These are phyloP conservation scores for Xenentodon cancila DNA, from an alignment of 2,797 vertebrate genomes.

Conservation along the genomic window DNA sequence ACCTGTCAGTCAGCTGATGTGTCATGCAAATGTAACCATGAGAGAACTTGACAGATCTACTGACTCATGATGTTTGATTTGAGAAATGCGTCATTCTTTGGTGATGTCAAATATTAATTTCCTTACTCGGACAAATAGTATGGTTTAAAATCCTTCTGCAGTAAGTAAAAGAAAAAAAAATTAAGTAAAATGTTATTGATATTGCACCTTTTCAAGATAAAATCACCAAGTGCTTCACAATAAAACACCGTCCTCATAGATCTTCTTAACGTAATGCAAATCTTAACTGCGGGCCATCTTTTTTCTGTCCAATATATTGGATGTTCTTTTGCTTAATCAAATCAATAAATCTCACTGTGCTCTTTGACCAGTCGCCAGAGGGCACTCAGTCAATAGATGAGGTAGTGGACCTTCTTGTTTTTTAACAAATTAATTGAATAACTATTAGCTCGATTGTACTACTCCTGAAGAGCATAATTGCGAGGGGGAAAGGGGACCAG, in stretches of 20 bases:
- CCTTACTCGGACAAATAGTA: slow-evolving; percentile 19
- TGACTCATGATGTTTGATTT: slow-evolving; percentile 60
- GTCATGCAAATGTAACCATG: slow-evolving; percentile 60
- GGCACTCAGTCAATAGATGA: slow-evolving; percentile 60
- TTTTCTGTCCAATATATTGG: slow-evolving; percentile 2
- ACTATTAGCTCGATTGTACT: slow-evolving; percentile 56
- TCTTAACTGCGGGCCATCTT: not conserved
- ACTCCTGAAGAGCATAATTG: slow-evolving; percentile 81
- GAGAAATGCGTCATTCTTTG: slow-evolving; percentile 26
- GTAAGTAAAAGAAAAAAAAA: too few species aligned
- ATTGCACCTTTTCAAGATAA: too few species aligned
- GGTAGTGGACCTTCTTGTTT: slow-evolving; percentile 64
- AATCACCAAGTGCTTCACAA: too few species aligned
- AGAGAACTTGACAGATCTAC: slow-evolving; percentile 43
- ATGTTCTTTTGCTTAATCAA: slow-evolving; percentile 19
- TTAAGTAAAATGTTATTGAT: too few species aligned
- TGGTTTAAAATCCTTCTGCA: slow-evolving; percentile 30
- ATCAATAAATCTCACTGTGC: slow-evolving; percentile 57
- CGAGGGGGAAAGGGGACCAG: slow-evolving; percentile 70
- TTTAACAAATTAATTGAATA: slow-evolving; percentile 72
- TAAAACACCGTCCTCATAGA: slow-evolving; percentile 10
- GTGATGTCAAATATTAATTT: slow-evolving; percentile 33
- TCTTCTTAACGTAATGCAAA: slow-evolving; percentile 18
- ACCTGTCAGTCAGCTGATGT: slow-evolving; percentile 69
- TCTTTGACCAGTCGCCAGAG: slow-evolving; percentile 65